Base-by-base conservation (phyloP, 2,888 invertebrate species). In the Ochropleura leucogaster region DNA sequence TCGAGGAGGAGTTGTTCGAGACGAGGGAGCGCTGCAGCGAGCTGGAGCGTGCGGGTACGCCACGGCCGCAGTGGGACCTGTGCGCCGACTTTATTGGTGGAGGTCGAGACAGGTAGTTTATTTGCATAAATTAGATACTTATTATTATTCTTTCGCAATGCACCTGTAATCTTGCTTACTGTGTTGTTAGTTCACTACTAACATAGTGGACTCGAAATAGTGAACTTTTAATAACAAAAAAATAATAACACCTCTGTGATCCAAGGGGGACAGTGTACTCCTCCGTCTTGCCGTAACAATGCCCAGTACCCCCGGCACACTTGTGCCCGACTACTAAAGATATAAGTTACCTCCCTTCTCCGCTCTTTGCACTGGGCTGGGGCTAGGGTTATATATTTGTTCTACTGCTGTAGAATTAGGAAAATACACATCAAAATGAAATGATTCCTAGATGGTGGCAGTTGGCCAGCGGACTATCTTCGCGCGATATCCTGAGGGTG, bases 41-140 rank as follows among this genome's bases (percentile, higher is more conserved):
- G 77, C 81, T 96, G 82, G 96, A 96, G 84, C 92, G 96, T 3
- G 94, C 95, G 0, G 96, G 96, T 59, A 96, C 96, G 1, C 97
- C 97, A 20, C 92, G 97, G 0, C 97, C 96, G 60, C 94, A 93
- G 44, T 97, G 96, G 96, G 95, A 95, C 18, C 88, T 96, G 46
- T 96, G 96, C 77, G 96, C 94, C 0, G 96, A 97, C 87, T 96
- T 95, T 86, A 95, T 97, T 67, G 94, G 96, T 1, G 97, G 97
- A 0, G 97, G 97, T 0, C 88, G 94, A 12, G 95, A 95, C 65
- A 92, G 96, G 94, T 66, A n/a, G 14, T 42, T 14, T 20, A 30
- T 20, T 18, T 46, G 30, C 5, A 60, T 62, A 14, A 62, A 14
- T 14, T 16, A 42, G 20, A 6, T n/a, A n/a, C n/a, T n/a, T 5